Percentiles rank a stretch among this genome's conserved stretches.
phyloP scores from a whole-genome alignment of 2,797 vertebrate species.

The Florisuga fusca region DNA sequence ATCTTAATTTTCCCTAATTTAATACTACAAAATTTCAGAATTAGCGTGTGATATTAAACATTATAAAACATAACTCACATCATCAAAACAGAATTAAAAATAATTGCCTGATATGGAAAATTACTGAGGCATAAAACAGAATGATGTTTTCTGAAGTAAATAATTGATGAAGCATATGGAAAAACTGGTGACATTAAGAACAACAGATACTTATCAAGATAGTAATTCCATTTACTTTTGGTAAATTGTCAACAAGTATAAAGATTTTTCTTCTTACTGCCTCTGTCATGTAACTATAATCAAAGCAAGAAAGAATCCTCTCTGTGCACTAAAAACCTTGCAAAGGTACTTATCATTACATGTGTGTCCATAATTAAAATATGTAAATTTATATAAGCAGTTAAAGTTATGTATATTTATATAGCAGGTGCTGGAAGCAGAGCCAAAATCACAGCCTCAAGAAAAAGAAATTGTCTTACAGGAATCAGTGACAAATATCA shows the following conservation, averaged over 20 bases:
- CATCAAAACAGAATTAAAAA: neutral
- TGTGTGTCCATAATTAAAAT: neutral
- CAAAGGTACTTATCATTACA: neutral
- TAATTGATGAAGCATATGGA: neutral
- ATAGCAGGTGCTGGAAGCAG: neutral
- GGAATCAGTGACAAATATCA: neutral
- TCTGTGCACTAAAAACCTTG: neutral
- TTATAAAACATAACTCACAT: neutral
- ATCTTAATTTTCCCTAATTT: neutral
- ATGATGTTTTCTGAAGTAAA: neutral
- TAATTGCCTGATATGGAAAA: neutral
- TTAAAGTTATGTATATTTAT: neutral
- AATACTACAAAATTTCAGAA: neutral
- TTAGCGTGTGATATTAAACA: neutral
- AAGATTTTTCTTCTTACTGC: neutral
- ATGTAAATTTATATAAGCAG: neutral
- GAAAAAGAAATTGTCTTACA: slow-evolving; percentile 26
- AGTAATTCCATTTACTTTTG: neutral
- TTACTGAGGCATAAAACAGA: neutral
- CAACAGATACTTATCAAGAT: neutral
- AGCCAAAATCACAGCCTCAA: slow-evolving; percentile 58
- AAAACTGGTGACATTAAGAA: neutral
- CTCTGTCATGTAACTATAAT: neutral
- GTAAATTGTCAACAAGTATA: neutral
- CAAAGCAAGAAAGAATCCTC: neutral